Conservation (phyloP, 2,888 invertebrate species). For the Diarsia brunnea region DNA sequence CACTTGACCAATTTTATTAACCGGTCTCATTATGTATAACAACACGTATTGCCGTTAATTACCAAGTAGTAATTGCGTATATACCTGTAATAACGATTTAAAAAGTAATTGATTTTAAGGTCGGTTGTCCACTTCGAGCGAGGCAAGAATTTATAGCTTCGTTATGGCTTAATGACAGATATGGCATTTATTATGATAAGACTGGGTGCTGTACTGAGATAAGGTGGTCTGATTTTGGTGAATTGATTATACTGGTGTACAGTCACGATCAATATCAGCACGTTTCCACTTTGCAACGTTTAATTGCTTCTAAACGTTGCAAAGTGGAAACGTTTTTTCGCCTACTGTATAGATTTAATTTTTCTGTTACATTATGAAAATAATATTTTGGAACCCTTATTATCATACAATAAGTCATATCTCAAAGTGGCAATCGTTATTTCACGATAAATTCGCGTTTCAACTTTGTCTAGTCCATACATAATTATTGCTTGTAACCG, state of each 20-base stretch:
- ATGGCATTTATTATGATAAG: slow-evolving; percentile 18
- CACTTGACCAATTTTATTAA: slow-evolving; percentile 21
- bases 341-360: too few relatives aligned
- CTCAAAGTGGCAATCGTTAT: too few relatives aligned
- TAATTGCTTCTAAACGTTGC: too few relatives aligned
- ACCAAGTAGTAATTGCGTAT: slow-evolving; percentile 25
- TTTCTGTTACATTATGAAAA: too few relatives aligned
- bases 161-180: slow-evolving; percentile 2
- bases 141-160: slow-evolving; percentile 22
- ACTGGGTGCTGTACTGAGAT: not conserved
- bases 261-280: too few relatives aligned
- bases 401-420: too few relatives aligned
- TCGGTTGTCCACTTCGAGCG: slow-evolving; percentile 18
- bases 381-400: too few relatives aligned
- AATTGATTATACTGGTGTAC: slow-evolving; percentile 9
- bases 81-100: slow-evolving; percentile 49
- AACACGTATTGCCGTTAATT: slow-evolving; percentile 34
- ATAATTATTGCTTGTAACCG: too few relatives aligned
- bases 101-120: slow-evolving; percentile 56
- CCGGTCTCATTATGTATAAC: slow-evolving; percentile 35
- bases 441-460: too few relatives aligned
- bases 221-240: slow-evolving; percentile 14
- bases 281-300: too few relatives aligned
- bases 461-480: too few relatives aligned
- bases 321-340: too few relatives aligned